Percentiles rank a stretch among this genome's conserved stretches.
These are phyloP conservation scores for Dermolepida albohirtum DNA, from an alignment of 2,888 invertebrate species.

Conservation along the genomic window DNA sequence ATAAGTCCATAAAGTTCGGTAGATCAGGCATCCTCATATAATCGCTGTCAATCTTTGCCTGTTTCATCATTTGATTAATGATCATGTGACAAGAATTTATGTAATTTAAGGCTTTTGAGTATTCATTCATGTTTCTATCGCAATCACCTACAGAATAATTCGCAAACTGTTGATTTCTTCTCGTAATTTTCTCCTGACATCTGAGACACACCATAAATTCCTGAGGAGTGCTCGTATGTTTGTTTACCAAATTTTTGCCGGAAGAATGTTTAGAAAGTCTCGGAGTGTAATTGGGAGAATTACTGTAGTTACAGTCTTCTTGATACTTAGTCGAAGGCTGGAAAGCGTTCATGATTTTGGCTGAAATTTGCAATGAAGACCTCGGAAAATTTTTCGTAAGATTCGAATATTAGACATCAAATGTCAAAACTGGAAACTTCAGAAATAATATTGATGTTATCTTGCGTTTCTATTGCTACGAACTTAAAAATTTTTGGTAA, in stretches of 20 bases:
- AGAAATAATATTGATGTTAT: no score
- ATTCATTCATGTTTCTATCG: conserved; percentile 33
- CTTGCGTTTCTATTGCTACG: no score
- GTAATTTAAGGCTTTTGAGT: conserved; percentile 39
- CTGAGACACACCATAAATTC: conserved; percentile 37
- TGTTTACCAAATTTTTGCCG: conserved; percentile 11
- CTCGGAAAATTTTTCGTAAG: conserved; percentile 25
- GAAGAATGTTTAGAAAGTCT: not conserved
- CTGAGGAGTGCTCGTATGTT: conserved; percentile 39
- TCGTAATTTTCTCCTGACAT: conserved; percentile 37
- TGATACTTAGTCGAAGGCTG: conserved; percentile 10
- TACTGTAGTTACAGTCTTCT: not conserved
- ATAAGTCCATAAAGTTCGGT: conserved; percentile 41
- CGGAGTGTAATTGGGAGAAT: not conserved
- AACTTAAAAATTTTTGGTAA: no score
- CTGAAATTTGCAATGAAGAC: conserved; percentile 27
- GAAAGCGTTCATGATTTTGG: conserved; percentile 17
- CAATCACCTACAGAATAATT: conserved; percentile 34
- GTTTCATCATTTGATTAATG: conserved; percentile 42
- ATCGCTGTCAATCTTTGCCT: conserved; percentile 17
- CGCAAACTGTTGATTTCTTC: conserved; percentile 12
- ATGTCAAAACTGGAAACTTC: no score
- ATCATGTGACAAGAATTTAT: conserved; percentile 43
- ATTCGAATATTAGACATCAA: conserved; percentile 22
- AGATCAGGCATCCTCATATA: conserved; percentile 40